These are phyloP conservation scores for Apamea sordens DNA, from an alignment of 2,888 invertebrate genomes.

Conservation along the genomic window DNA sequence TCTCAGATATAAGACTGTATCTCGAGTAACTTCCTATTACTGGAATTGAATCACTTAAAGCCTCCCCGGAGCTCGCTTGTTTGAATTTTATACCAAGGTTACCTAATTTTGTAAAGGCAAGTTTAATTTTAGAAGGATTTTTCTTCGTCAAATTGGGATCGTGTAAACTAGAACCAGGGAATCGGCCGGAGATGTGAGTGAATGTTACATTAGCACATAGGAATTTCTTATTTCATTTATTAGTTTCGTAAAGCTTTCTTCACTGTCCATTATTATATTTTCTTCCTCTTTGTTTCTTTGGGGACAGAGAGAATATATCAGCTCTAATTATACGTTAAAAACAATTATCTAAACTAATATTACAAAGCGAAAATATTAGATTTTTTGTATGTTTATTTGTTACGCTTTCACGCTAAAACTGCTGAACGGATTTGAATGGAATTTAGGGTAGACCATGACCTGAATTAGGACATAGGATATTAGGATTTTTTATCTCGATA, in stretches of 20 bases:
- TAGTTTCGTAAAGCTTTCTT: background rate
- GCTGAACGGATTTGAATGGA: too few relatives aligned
- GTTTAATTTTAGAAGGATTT: slow-evolving; percentile 60
- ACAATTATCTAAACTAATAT: background rate
- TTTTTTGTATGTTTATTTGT: background rate
- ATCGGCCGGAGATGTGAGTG: slow-evolving; percentile 5
- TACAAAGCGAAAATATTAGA: background rate
- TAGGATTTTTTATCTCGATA: too few relatives aligned
- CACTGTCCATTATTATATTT: background rate
- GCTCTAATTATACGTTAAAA: background rate
- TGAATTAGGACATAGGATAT: too few relatives aligned
- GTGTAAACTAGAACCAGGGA: slow-evolving; percentile 27
- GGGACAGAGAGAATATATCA: background rate
- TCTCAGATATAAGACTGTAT: slow-evolving; percentile 50
- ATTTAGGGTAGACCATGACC: too few relatives aligned
- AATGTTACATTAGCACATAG: background rate
- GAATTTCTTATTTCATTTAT: background rate
- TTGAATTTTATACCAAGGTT: slow-evolving; percentile 65
- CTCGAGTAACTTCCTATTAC: slow-evolving; percentile 71
- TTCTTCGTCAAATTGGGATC: slow-evolving; percentile 46
- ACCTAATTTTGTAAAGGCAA: slow-evolving; percentile 57
- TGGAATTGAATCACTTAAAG: slow-evolving; percentile 72
- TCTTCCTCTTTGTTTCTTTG: background rate
- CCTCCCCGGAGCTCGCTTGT: slow-evolving; percentile 64
- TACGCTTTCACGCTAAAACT: too few relatives aligned